These are phyloP conservation scores for Chaetorhynchus papuensis DNA, from an alignment of 2,113 vertebrate species.

Conservation along the genomic window DNA sequence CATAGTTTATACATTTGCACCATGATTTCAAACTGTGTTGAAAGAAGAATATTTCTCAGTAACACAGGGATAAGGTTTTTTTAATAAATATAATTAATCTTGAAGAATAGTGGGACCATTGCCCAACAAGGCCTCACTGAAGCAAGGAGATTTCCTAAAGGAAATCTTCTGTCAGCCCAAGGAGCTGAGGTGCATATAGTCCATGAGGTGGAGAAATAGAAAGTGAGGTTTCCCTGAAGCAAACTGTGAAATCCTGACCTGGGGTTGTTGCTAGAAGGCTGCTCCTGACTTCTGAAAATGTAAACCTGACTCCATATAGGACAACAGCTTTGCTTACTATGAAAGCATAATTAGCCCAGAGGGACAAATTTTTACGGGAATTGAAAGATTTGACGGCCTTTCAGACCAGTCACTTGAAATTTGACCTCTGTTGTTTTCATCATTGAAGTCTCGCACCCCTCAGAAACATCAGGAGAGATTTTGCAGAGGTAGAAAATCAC, in stretches of 20 bases:
- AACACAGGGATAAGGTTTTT: background rate
- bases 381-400: background rate
- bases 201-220: background rate
- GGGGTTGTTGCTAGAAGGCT: background rate
- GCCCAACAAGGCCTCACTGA: background rate
- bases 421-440: background rate
- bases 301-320: background rate
- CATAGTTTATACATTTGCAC: background rate
- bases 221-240: background rate
- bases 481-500: background rate
- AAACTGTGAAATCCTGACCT: background rate
- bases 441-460: background rate
- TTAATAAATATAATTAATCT: background rate
- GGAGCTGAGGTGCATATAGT: background rate
- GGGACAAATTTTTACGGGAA: background rate
- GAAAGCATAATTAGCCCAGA: background rate
- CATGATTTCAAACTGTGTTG: background rate
- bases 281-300: background rate
- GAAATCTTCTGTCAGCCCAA: background rate
- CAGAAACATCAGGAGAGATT: background rate
- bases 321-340: background rate
- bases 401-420: background rate
- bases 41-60: background rate
- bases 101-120: background rate
- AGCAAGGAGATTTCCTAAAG: background rate